These are phyloP conservation scores for Atta texana DNA, from an alignment of 1,140 invertebrate genomes.

Conservation along the genomic window DNA sequence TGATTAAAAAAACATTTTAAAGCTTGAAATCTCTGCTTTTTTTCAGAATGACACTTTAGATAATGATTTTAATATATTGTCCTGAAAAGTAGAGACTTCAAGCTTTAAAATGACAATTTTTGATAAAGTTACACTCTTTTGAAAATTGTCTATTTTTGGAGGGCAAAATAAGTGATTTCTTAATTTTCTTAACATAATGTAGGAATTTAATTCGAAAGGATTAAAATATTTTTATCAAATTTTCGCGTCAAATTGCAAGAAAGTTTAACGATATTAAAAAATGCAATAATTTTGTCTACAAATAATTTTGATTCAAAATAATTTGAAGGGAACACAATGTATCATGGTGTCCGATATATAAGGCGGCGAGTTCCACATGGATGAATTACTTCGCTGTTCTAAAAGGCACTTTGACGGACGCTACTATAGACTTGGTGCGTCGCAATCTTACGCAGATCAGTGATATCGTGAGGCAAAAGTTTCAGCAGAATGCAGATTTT, in stretches of 20 bases:
- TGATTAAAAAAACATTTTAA: too few species aligned
- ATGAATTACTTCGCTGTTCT: slow-evolving; percentile 87
- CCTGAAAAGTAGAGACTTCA: too few species aligned
- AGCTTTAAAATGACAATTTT: too few species aligned
- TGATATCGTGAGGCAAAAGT: slow-evolving; percentile 81
- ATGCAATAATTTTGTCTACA: neutral
- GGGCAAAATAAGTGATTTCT: too few species aligned
- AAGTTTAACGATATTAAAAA: neutral
- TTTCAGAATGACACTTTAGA: too few species aligned
- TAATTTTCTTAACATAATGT: too few species aligned
- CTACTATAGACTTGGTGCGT: slow-evolving; percentile 67
- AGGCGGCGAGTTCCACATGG: slow-evolving; percentile 87
- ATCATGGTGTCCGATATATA: slow-evolving; percentile 88
- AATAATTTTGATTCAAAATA: slow-evolving; percentile 69
- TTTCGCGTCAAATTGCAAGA: neutral
- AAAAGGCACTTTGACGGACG: slow-evolving; percentile 83
- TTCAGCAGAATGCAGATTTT: slow-evolving; percentile 64
- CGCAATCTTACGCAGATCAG: slow-evolving; percentile 77
- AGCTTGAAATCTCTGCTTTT: too few species aligned
- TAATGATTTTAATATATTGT: too few species aligned
- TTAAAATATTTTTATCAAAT: neutral
- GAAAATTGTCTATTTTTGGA: too few species aligned
- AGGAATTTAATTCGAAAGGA: too few species aligned
- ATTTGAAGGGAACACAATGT: slow-evolving; percentile 82
- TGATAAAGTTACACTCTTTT: too few species aligned